A percentile compares a stretch with the other conserved stretches of the same genome.
Conservation (phyloP, 2,113 vertebrate species). For the Dipodomys spectabilis region DNA sequence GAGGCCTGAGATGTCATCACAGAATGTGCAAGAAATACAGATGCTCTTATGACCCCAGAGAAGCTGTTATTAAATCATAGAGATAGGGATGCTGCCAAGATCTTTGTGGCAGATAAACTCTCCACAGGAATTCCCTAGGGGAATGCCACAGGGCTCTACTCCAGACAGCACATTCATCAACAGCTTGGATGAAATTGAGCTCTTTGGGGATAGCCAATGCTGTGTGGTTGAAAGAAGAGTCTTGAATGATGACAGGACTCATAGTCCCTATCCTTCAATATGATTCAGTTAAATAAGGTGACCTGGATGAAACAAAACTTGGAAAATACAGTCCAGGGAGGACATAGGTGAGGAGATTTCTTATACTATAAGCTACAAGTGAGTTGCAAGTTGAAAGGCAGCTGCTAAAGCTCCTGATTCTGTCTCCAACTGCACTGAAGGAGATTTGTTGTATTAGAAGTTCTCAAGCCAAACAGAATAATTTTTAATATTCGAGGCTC, state of each 20-base stretch:
- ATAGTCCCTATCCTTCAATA: not conserved
- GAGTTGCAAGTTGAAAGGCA: not conserved
- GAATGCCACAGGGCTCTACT: not conserved
- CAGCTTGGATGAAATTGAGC: not conserved
- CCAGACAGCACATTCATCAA: constrained; percentile 6
- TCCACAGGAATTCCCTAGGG: not conserved
- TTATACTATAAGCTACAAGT: not conserved
- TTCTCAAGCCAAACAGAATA: not conserved
- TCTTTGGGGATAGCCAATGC: not conserved
- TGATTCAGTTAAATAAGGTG: not conserved
- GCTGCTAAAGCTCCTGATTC: not conserved
- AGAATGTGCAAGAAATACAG: not conserved
- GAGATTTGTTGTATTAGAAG: not conserved
- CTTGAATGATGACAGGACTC: not conserved
- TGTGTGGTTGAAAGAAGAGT: not conserved
- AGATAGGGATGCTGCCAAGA: not conserved
- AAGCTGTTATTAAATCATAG: constrained; percentile 12
- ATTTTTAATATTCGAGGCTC: not conserved
- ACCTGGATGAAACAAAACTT: not conserved
- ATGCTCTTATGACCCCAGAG: not conserved
- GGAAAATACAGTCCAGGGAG: not conserved
- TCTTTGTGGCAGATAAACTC: constrained; percentile 17
- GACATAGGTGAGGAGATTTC: not conserved
- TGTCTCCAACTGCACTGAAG: not conserved
- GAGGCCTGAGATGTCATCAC: not conserved